Evolutionary conservation across 2,113 vertebrate genomes (phyloP).

Genomic region (Lophura nycthemera): DNA sequence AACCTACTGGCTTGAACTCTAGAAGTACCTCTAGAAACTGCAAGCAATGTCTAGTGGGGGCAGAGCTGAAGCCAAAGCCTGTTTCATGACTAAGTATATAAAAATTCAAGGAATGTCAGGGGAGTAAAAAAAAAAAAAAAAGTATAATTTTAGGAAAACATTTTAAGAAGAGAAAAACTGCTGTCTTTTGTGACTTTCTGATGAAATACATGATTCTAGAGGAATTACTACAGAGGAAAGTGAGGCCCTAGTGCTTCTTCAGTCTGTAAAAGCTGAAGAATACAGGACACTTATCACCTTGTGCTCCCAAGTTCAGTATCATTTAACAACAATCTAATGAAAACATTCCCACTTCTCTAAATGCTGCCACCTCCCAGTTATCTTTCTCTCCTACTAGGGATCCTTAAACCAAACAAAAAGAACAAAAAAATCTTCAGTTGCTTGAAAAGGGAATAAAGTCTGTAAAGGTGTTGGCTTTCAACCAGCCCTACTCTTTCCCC

Average conservation of each 20-base stretch:
- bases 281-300: background rate
- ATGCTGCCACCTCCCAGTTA: background rate
- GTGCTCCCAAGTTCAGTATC: background rate
- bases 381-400: background rate
- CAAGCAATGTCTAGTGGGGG: background rate
- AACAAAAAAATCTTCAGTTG: background rate
- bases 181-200: background rate
- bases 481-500: background rate
- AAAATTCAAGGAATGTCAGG: background rate
- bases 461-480: background rate
- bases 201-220: background rate
- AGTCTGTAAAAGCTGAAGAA: background rate
- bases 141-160: background rate
- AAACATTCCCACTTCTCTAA: background rate
- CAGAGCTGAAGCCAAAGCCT: background rate
- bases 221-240: background rate
- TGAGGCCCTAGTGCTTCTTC: background rate
- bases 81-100: background rate
- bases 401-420: background rate
- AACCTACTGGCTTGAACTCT: background rate
- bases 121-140: no score
- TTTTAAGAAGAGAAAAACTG: background rate
- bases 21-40: background rate
- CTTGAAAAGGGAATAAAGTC: background rate
- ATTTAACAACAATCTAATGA: background rate